These are phyloP conservation scores for Dysidea cf. avara DNA, from an alignment of 37 sponge, comb jelly and placozoan species.

Conservation along the genomic window DNA sequence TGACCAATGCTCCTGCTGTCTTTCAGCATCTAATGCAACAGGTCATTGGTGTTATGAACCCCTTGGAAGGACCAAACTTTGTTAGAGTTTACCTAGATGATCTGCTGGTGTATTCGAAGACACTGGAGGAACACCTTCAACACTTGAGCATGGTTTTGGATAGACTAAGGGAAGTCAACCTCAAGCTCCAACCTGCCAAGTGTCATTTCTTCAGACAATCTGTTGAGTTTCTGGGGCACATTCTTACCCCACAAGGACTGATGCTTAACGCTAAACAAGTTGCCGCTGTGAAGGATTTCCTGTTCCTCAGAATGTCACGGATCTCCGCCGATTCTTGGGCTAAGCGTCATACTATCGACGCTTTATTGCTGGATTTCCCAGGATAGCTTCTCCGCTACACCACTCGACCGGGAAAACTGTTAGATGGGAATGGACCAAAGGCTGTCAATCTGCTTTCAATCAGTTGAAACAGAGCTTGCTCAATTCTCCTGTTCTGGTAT, in stretches of 20 bases:
- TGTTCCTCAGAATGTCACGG: too few relatives aligned
- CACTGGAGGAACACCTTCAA: constrained; percentile 15
- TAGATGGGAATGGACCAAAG: not conserved
- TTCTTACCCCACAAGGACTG: not conserved
- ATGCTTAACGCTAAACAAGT: not conserved
- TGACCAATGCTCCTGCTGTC: too few relatives aligned
- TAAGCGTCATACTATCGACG: not conserved
- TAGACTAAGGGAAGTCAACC: not conserved
- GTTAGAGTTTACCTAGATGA: too few relatives aligned
- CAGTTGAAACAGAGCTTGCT: not conserved
- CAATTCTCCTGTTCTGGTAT: not conserved
- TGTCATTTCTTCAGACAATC: not conserved
- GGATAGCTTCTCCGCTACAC: not conserved
- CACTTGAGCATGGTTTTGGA: constrained; percentile 6
- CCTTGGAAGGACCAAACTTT: too few relatives aligned
- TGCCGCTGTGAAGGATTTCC: too few relatives aligned
- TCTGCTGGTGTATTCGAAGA: constrained; percentile 25
- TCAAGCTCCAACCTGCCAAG: not conserved
- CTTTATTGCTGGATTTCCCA: not conserved
- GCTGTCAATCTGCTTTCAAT: not conserved
- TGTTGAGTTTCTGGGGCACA: constrained; percentile 1
- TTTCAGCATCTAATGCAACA: constrained; percentile 26
- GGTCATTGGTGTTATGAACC: not conserved
- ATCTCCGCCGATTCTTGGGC: too few relatives aligned
- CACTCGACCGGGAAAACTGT: not conserved